Conservation (phyloP, 2,797 vertebrate genomes). For the Neostethus bicornis region DNA sequence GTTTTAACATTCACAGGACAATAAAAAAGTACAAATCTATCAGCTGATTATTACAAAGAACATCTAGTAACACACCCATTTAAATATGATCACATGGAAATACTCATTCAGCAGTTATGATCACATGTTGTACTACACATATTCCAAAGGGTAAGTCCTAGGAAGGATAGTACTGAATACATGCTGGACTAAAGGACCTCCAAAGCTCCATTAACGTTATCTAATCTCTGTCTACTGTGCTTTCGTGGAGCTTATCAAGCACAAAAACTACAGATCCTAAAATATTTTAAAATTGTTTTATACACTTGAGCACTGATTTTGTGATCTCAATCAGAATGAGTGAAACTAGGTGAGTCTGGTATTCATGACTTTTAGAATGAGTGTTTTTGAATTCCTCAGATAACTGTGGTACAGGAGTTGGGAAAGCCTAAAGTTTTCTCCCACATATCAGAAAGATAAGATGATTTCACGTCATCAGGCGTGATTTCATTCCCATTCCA, state of each 20-base stretch:
- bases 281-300: not conserved
- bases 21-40: not conserved
- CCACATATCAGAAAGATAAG: no score
- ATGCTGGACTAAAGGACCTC: not conserved
- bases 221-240: not conserved
- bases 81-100: not conserved
- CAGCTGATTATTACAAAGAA: not conserved
- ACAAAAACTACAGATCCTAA: not conserved
- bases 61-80: not conserved
- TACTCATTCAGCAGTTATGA: constrained; percentile 8
- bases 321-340: not conserved
- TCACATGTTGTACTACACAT: constrained; percentile 7
- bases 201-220: not conserved
- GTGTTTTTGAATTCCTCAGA: constrained; percentile 17
- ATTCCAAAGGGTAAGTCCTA: constrained; percentile 7
- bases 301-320: no score
- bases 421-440: not conserved
- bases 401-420: not conserved
- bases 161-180: not conserved
- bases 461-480: no score
- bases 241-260: not conserved
- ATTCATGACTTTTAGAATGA: constrained; percentile 19
- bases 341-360: constrained; percentile 3
- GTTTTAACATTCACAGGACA: not conserved
- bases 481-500: not conserved